Base-by-base conservation (phyloP, 1,140 invertebrate species). In the Chlorops oryzae region DNA sequence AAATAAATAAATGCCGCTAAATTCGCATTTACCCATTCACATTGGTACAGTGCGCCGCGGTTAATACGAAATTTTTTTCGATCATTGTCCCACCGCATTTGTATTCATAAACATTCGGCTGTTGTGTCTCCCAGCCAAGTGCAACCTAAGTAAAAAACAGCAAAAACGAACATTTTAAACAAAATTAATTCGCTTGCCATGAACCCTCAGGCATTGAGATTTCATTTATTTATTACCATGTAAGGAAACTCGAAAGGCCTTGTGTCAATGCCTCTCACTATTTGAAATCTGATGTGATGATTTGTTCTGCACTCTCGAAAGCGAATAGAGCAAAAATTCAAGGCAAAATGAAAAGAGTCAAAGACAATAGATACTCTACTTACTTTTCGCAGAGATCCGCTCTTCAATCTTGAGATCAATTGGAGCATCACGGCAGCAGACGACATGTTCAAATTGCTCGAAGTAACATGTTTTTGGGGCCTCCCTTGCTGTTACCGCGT, bases 11-110 rank as follows among this genome's bases (percentile, higher is more conserved):
- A 15, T 12, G 40, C 40, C 9, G 7, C 7, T 39, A 17, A 10
- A 12, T 39, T 9, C 15, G 37, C 13, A 32, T 28, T 48, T 35
- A 55, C 54, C 51, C 38, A 50, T 37, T 35, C 15, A 48, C 20
- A 3, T 37, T 41, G 17, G 35, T 39, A 57, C 78, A 80, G 59
- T 79, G 78, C 23, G 76, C 78, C 4, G 78, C 78, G 3, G 78
- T 80, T 28, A 80, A 47, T 7, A 79, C 67, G 57, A 73, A 78
- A 51, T 59, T 45, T 2, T 25, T 18, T 9, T 28, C 22, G 12
- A 54, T 40, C 23, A 54, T 32, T 21, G 35, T 47, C 7, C 52
- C 52, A 18, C 52, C 52, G 35, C 52, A 54, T 41, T 50, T 49
- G n/a, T 38, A 54, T 3, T 49, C 47, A 44, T 45, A 54, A 0